Percentiles rank a stretch among this genome's conserved stretches.
These are phyloP conservation scores for Belonocnema kinseyi DNA, from an alignment of 1,140 invertebrate genomes.

Conservation along the genomic window DNA sequence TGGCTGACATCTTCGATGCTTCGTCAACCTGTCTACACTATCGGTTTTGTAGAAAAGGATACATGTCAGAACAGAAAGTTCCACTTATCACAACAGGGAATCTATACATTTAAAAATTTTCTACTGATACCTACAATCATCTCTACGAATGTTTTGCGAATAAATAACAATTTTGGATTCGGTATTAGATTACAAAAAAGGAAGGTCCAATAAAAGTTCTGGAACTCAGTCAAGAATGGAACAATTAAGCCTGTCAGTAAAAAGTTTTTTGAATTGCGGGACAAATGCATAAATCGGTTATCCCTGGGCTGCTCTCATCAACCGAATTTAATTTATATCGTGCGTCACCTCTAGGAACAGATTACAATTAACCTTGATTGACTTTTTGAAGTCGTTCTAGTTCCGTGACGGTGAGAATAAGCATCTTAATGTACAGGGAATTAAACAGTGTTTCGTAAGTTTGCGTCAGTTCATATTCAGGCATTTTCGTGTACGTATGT, in stretches of 20 bases:
- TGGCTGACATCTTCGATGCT: slow-evolving; percentile 20
- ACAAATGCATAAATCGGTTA: no score
- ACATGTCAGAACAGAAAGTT: slow-evolving; percentile 2
- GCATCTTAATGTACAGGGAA: slow-evolving; percentile 45
- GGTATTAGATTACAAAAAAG: no score
- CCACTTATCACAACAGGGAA: neutral
- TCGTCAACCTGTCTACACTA: slow-evolving; percentile 7
- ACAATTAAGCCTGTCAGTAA: no score
- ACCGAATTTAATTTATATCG: no score
- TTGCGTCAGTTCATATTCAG: slow-evolving; percentile 9
- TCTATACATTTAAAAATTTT: neutral
- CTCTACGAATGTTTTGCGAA: neutral
- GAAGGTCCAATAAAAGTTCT: no score
- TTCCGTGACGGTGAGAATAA: slow-evolving; percentile 13
- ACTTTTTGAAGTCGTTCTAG: neutral
- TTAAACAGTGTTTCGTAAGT: slow-evolving; percentile 42
- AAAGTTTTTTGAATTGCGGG: no score
- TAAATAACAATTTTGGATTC: neutral
- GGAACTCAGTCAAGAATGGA: no score
- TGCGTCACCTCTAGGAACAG: no score
- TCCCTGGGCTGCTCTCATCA: no score
- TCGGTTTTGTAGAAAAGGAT: slow-evolving; percentile 2
- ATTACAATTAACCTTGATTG: neutral
- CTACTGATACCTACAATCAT: neutral
- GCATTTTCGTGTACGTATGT: slow-evolving; percentile 20